Base-by-base conservation (phyloP, 2,888 invertebrate species). In the Eristalis pertinax region DNA sequence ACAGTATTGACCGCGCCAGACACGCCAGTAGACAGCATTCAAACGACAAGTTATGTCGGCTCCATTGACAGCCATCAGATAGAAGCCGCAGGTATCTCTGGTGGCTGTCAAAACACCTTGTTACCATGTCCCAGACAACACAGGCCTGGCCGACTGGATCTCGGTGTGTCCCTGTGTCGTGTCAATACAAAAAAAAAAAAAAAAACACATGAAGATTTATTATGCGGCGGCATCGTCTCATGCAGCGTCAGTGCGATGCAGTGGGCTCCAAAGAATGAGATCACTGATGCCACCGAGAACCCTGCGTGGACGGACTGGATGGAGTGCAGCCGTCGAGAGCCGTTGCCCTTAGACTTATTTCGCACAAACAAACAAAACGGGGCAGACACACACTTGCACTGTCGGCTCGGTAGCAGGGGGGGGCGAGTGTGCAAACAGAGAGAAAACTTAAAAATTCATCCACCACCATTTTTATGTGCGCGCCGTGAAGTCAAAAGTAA, bases 21-120 rank as follows among this genome's bases (percentile, higher is more conserved):
- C 38, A 38, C 38, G 38, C 38, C 38, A 13, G 38, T 38, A 38
- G 58, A 56, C 75, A 67, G 60, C 82, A 76, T 67, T 41, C 26
- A 22, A 81, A 38, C 56, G 77, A 82, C 81, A 86, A 43, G 77
- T 63, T 29, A 74, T 32, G 77, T 65, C 82, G 82, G 62, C 70
- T 60, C n/a, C 60, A 78, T 75, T 82, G 86, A 86, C 82, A 86
- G 67, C 82, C 75, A 65, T 86, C 73, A 84, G 84, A 74, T 78
- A 84, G 84, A 79, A 81, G 81, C 69, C 65, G 56, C 82, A 67
- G 78, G 74, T 82, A 86, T 83, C 70, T 83, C 67, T 77, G 19
- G 77, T 65, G 82, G 74, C 81, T 86, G 82, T 86, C 86, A 86
- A 86, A 86, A 86, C 82, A 86, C 74, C 82, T 86, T 82, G 86